Evolutionary conservation across 2,797 vertebrate genomes (phyloP).

Genomic region (Lepilemur ruficaudatus): DNA sequence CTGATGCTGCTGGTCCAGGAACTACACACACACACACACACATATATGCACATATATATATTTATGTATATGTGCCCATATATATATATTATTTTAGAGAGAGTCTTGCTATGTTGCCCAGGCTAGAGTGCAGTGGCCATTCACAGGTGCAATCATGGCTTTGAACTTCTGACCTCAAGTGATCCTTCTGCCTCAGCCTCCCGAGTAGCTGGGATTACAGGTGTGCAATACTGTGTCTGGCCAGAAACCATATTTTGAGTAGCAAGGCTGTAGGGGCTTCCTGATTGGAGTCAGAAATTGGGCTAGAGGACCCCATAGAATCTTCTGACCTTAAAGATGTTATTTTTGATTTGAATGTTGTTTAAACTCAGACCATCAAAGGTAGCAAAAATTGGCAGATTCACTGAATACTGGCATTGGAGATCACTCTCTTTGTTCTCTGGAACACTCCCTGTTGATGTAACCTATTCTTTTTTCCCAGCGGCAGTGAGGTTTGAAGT

Average conservation of each 20-base stretch:
- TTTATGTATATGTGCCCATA: too few species aligned
- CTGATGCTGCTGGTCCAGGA: neutral
- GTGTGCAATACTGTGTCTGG: neutral
- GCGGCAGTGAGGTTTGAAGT: neutral
- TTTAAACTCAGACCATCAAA: conserved; percentile 6
- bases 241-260: neutral
- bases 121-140: neutral
- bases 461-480: neutral
- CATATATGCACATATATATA: neutral
- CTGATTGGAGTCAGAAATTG: neutral
- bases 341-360: neutral
- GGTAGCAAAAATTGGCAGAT: neutral
- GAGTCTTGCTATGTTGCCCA: neutral
- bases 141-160: neutral
- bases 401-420: neutral
- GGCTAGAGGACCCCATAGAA: neutral
- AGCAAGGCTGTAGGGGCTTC: neutral
- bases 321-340: neutral
- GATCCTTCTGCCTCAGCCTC: neutral
- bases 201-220: neutral
- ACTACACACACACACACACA: neutral
- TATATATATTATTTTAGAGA: neutral
- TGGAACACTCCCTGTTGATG: neutral
- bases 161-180: neutral
- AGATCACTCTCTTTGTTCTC: neutral